Evolutionary conservation across 2,888 invertebrate genomes (phyloP).

Genomic region (Drosophila eohydei): DNA sequence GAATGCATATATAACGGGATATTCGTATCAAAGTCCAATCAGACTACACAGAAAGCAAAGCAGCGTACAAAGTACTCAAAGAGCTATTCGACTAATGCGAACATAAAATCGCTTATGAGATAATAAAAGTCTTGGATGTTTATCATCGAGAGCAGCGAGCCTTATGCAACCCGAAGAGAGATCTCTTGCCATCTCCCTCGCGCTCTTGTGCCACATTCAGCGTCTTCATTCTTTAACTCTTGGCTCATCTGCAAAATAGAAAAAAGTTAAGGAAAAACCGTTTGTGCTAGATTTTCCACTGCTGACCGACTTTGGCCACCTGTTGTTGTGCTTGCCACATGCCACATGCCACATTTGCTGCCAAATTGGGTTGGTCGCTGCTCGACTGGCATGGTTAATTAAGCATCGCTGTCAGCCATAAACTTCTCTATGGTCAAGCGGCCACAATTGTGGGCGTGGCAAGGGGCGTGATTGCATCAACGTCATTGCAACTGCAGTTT

Average conservation of each 20-base stretch:
- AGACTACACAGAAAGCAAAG: constrained; percentile 8
- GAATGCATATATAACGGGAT: background rate
- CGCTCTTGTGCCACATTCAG: background rate
- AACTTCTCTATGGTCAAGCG: background rate
- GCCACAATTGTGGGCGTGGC: background rate
- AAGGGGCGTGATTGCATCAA: background rate
- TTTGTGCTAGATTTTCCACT: constrained; percentile 46
- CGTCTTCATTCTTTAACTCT: background rate
- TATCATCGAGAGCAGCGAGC: background rate
- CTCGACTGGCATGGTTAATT: constrained; percentile 46
- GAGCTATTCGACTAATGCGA: constrained; percentile 7
- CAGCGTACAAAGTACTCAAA: constrained; percentile 7
- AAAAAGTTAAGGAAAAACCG: constrained; percentile 4
- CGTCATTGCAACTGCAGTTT: constrained; percentile 32
- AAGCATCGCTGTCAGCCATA: constrained; percentile 21
- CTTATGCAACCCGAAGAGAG: constrained; percentile 4
- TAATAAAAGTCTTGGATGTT: constrained; percentile 13
- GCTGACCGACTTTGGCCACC: constrained; percentile 45
- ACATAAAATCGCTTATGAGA: constrained; percentile 13
- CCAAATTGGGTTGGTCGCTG: constrained; percentile 43
- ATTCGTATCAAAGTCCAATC: background rate
- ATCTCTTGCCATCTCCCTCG: background rate
- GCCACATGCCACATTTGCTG: constrained; percentile 20
- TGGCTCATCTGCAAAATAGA: constrained; percentile 12
- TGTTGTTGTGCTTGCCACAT: constrained; percentile 29